Base-by-base conservation (phyloP, 2,797 vertebrate species). In the Vespertilio murinus region DNA sequence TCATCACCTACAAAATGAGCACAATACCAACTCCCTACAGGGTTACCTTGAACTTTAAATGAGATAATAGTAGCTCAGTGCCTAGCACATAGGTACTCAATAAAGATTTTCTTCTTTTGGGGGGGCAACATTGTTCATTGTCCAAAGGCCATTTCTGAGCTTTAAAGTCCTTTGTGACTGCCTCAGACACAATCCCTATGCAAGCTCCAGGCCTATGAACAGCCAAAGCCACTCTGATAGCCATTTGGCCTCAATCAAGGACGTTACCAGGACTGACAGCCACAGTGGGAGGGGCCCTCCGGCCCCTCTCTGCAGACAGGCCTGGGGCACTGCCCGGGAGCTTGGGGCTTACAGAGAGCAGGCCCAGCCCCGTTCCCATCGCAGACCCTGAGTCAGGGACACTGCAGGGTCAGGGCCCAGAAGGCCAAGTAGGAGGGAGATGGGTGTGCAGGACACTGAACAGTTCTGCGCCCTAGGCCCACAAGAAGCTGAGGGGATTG, bases 401-500 rank as follows among this genome's bases (percentile, higher is more conserved):
- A 16, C 54, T 25, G 14, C 45, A 96, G 81, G 0, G 1, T 90
- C 90, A 95, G 96, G 96, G 92, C 94, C 64, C 73, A 74, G 67
- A 71, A 84, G 74, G 92, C 91, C 42, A 90, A 90, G 94, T 86
- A 85, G 45, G 82, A 82, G 65, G 23, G 61, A 95, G 94, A 96
- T 65, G 84, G 94, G 97, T 90, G 88, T 92, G 80, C 93, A 40
- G 47, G 14, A 9, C 61, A 86, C 91, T 92, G 96, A 97, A 97
- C 95, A 95, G 79, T 92, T 0, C 94, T 86, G 64, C 89, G 67
- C 67, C 70, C 92, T 52, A 88, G 95, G 96, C n/a, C 1, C 64
- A 93, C 56, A 92, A 96, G 96, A 95, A 94, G 91, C 95, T 47
- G 91, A 96, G 86, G 86, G 80, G 65, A 96, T 93, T 96, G 73